Evolutionary conservation across 1,140 invertebrate genomes (phyloP), one percentile per base, ranked within the genome.

Genomic region (Anoplolepis gracilipes): DNA sequence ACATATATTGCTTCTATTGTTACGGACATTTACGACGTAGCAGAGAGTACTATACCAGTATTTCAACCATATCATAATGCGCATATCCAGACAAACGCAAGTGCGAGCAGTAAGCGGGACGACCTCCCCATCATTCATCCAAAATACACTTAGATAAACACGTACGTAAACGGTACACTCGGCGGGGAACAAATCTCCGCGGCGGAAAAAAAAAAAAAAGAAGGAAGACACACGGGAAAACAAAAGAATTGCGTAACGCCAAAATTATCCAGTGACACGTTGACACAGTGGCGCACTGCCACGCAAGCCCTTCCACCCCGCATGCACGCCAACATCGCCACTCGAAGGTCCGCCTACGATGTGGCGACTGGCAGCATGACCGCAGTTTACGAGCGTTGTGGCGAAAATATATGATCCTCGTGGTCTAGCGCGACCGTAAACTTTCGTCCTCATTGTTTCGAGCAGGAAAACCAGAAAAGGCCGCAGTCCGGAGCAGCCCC

Each of bases 381-480:
- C 92, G 84, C 90, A 92, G 86, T 94, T 94, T 93, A 94, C 92
- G 93, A 92, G 89, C 88, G 84, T 86, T 81, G 88, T 75, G 87
- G 91, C 88, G 91, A 93, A 93, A 93, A 93, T 94, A 92, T 94
- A 93, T 88, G 92, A 92, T 92, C 90, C 92, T 89, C 86, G 55
- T 89, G 87, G 85, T 85, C 87, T 90, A 89, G 87, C 87, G 82
- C 90, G 87, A 90, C 92, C 92, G 92, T 93, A 93, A 94, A 94
- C 86, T 93, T 94, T 91, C 87, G 89, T 92, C 87, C 92, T 92
- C 91, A 93, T 93, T 93, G 92, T 94, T 93, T 94, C 91, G 90
- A 92, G 91, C 89, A 90, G 90, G 89, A 90, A 92, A 90, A 72
- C 85, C 70, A 84, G 87, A 65, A 69, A 86, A 81, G 75, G 82